Evolutionary conservation across 2,113 vertebrate genomes (phyloP).

Genomic region (Machaerirhynchus nigripectus): DNA sequence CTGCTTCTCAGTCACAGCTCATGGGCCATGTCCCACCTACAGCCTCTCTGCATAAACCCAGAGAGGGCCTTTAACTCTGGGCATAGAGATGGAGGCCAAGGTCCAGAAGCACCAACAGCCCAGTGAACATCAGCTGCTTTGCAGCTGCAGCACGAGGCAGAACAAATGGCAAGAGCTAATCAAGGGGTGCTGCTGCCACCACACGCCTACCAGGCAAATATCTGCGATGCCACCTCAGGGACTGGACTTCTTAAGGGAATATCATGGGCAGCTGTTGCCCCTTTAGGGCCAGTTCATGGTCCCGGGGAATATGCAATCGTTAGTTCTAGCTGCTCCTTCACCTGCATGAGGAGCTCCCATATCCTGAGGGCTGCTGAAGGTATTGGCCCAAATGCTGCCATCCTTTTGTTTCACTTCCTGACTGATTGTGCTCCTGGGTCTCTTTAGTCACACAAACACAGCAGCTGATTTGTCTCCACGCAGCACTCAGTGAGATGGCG

Average conservation of each 20-base stretch:
- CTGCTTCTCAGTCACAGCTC: not conserved
- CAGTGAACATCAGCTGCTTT: not conserved
- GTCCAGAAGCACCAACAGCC: not conserved
- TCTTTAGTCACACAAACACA: constrained; percentile 45
- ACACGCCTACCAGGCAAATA: not conserved
- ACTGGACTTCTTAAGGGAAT: not conserved
- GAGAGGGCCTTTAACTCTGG: not conserved
- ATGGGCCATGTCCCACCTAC: not conserved
- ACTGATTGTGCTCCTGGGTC: constrained; percentile 39
- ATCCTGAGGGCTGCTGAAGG: not conserved
- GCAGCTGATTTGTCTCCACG: not conserved
- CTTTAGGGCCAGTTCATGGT: not conserved
- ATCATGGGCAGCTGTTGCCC: not conserved
- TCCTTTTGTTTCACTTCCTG: constrained; percentile 28
- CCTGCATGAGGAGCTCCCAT: not conserved
- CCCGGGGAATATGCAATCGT: not conserved
- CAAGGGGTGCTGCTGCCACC: not conserved
- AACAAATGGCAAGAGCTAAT: not conserved
- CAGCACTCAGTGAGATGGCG: not conserved
- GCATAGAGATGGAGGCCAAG: not conserved
- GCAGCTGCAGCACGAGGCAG: not conserved
- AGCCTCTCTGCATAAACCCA: not conserved
- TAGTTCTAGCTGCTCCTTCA: not conserved
- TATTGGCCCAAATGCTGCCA: not conserved
- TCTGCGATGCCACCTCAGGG: not conserved